A percentile compares a stretch with the other conserved stretches of the same genome.
Evolutionary conservation across 2,888 invertebrate genomes (phyloP).

Genomic region (Watsonalla cultraria): DNA sequence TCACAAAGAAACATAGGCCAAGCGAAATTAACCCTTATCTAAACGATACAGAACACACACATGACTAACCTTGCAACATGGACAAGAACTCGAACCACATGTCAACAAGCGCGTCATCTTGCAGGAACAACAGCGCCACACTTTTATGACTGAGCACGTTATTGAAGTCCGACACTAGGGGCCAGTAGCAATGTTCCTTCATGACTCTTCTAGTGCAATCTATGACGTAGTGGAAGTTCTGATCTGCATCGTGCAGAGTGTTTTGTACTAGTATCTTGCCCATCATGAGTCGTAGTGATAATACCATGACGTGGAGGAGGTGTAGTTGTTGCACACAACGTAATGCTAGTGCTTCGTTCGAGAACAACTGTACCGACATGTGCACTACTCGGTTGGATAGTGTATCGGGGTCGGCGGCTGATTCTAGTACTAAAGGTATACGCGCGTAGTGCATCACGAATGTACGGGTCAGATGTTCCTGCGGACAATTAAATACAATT

Average conservation of each 20-base stretch:
- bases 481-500: conserved; percentile 10
- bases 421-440: conserved; percentile 93
- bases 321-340: conserved; percentile 95
- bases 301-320: conserved; percentile 95
- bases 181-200: conserved; percentile 99
- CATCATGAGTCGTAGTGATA: conserved; percentile 93
- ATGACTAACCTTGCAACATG: conserved; percentile 90
- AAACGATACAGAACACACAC: background rate
- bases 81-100: conserved; percentile 98
- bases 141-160: conserved; percentile 96
- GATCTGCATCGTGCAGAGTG: conserved; percentile 87
- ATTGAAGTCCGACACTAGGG: conserved; percentile 96
- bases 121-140: conserved; percentile 93
- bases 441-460: conserved; percentile 98
- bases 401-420: conserved; percentile 91
- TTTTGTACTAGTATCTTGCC: conserved; percentile 92
- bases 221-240: conserved; percentile 93
- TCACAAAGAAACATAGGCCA: background rate
- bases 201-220: conserved; percentile 95
- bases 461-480: conserved; percentile 94
- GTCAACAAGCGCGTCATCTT: conserved; percentile 91
- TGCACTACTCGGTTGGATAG: conserved; percentile 97
- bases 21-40: background rate
- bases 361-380: conserved; percentile 97
- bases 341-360: conserved; percentile 93